These are phyloP conservation scores for Montipora cactus DNA, from an alignment of 64 coral and sea anemone species.

Conservation along the genomic window DNA sequence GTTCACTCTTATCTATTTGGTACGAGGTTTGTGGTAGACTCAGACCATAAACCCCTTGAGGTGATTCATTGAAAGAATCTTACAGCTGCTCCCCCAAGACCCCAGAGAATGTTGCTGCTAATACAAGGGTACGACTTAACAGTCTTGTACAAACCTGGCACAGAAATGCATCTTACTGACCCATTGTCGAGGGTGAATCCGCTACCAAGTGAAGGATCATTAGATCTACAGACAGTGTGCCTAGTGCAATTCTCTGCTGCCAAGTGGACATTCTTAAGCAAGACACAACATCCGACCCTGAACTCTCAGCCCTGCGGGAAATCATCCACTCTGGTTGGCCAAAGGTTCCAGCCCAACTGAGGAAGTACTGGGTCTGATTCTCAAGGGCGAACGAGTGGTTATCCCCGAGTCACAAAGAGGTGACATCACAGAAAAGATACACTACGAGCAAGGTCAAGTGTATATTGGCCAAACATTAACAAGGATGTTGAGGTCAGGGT, in stretches of 20 bases:
- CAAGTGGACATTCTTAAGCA: neutral
- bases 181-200: neutral
- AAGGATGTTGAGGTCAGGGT: neutral
- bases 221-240: neutral
- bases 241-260: slow-evolving; percentile 1
- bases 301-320: neutral
- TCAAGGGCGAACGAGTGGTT: slow-evolving; percentile 25
- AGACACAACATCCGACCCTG: neutral
- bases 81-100: slow-evolving; percentile 26
- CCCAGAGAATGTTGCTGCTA: neutral
- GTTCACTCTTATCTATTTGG: neutral
- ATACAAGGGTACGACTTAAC: slow-evolving; percentile 31
- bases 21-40: neutral
- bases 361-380: slow-evolving; percentile 13
- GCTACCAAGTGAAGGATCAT: neutral
- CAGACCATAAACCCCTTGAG: slow-evolving; percentile 41
- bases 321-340: slow-evolving; percentile 49
- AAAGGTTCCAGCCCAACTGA: slow-evolving; percentile 26
- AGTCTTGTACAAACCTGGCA: slow-evolving; percentile 27
- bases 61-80: slow-evolving; percentile 32
- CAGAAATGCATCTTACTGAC: slow-evolving; percentile 38
- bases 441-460: neutral
- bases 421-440: neutral
- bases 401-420: neutral
- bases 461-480: neutral